Evolutionary conservation across 1,140 invertebrate species (phyloP).

Genomic region (Bombus polaris): DNA sequence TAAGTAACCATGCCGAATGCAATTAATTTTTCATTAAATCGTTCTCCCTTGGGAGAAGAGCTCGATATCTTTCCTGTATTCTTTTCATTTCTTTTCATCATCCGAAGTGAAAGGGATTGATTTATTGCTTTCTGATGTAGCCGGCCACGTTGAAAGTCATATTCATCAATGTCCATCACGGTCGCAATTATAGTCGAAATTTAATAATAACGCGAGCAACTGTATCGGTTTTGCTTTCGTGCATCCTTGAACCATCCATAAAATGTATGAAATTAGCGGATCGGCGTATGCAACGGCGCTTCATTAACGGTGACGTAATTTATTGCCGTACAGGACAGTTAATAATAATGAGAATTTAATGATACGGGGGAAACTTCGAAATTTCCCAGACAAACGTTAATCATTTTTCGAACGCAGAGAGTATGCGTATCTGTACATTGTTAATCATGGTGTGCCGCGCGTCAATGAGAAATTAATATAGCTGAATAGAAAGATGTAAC

Average conservation of each 20-base stretch:
- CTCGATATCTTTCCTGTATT: neutral
- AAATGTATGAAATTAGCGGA: slow-evolving; percentile 43
- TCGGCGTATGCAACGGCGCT: slow-evolving; percentile 20
- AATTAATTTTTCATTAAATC: neutral
- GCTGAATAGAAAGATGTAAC: neutral
- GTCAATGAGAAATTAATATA: slow-evolving; percentile 28
- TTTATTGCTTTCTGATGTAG: slow-evolving; percentile 34
- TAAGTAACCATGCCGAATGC: neutral
- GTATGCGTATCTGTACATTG: slow-evolving; percentile 1
- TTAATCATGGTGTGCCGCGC: slow-evolving; percentile 19
- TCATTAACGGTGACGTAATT: slow-evolving; percentile 44
- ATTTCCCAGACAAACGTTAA: slow-evolving; percentile 33
- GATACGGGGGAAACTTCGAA: slow-evolving; percentile 26
- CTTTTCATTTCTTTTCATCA: neutral
- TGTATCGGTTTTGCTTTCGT: slow-evolving; percentile 20
- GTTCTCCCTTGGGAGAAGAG: neutral
- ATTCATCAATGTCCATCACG: slow-evolving; percentile 61
- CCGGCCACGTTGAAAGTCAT: slow-evolving; percentile 38
- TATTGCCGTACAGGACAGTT: slow-evolving; percentile 25
- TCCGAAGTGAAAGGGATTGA: neutral
- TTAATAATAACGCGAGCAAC: slow-evolving; percentile 45
- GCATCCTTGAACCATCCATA: slow-evolving; percentile 41
- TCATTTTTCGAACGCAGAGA: slow-evolving; percentile 25
- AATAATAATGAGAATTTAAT: slow-evolving; percentile 50
- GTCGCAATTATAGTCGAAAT: slow-evolving; percentile 54